A percentile compares a stretch with the other conserved stretches of the same genome.
Evolutionary conservation across 2,113 vertebrate species (phyloP).

Genomic region (Scopus umbretta): DNA sequence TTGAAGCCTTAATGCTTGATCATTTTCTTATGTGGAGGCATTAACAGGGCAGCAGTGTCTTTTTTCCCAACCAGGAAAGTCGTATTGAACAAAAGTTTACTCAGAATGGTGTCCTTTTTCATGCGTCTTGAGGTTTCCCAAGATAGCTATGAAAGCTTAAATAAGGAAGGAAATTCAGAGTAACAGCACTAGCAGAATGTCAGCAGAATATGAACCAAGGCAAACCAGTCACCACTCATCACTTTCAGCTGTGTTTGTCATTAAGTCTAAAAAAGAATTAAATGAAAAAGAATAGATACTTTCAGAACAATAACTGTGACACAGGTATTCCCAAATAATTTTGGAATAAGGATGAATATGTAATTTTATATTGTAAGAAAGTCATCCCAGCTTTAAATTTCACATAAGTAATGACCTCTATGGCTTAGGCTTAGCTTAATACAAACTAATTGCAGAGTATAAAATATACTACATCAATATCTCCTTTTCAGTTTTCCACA

Average conservation of each 20-base stretch:
- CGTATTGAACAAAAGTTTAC: background rate
- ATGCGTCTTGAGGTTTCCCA: background rate
- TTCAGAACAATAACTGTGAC: background rate
- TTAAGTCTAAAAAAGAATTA: background rate
- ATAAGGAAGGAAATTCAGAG: background rate
- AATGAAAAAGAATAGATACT: background rate
- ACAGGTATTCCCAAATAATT: background rate
- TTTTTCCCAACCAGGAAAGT: background rate
- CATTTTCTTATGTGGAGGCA: background rate
- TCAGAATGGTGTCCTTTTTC: background rate
- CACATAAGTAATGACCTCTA: background rate
- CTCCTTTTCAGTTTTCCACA: background rate
- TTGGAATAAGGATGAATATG: background rate
- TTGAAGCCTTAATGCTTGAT: background rate
- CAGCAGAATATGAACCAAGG: background rate
- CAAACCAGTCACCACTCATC: background rate
- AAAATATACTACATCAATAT: background rate
- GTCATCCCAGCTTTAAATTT: background rate
- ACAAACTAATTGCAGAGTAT: background rate
- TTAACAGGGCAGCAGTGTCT: background rate
- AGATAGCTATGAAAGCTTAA: background rate
- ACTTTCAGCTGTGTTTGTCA: background rate
- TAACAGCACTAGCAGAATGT: background rate
- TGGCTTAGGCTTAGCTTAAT: background rate
- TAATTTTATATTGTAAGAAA: background rate